These are phyloP conservation scores for Volucella zonaria DNA, from an alignment of 2,888 invertebrate genomes.

Conservation along the genomic window DNA sequence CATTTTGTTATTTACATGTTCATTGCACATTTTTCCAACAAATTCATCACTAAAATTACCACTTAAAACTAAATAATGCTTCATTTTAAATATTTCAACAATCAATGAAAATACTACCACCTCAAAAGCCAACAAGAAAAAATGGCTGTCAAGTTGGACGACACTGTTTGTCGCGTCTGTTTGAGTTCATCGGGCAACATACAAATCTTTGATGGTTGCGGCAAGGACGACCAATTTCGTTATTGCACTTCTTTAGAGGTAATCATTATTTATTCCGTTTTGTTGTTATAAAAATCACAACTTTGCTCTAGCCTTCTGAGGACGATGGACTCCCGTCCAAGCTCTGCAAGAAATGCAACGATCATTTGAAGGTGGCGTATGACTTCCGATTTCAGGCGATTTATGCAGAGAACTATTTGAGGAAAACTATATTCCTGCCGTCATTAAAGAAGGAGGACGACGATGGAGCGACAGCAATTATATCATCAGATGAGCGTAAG, in stretches of 20 bases:
- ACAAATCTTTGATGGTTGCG: slow-evolving; percentile 70
- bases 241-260: slow-evolving; percentile 72
- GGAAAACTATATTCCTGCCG: slow-evolving; percentile 70
- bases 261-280: background rate
- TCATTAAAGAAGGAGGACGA: slow-evolving; percentile 60
- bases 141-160: slow-evolving; percentile 68
- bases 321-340: slow-evolving; percentile 73
- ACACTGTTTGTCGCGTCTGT: slow-evolving; percentile 72
- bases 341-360: slow-evolving; percentile 70
- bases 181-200: slow-evolving; percentile 69
- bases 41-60: slow-evolving; percentile 25
- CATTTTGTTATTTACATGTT: slow-evolving; percentile 73
- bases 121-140: background rate
- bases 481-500: slow-evolving; percentile 2
- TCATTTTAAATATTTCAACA: background rate
- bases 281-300: background rate
- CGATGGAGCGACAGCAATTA: background rate
- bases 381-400: slow-evolving; percentile 75
- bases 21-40: slow-evolving; percentile 15
- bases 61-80: slow-evolving; percentile 22
- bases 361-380: slow-evolving; percentile 71
- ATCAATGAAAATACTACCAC: slow-evolving; percentile 5
- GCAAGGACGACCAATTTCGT: slow-evolving; percentile 74
- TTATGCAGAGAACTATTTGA: slow-evolving; percentile 73
- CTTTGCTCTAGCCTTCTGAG: slow-evolving; percentile 34